Evolutionary conservation across 2,888 invertebrate genomes (phyloP), one percentile per base, ranked within the genome.

Genomic region (Drepanosiphum platanoidis): DNA sequence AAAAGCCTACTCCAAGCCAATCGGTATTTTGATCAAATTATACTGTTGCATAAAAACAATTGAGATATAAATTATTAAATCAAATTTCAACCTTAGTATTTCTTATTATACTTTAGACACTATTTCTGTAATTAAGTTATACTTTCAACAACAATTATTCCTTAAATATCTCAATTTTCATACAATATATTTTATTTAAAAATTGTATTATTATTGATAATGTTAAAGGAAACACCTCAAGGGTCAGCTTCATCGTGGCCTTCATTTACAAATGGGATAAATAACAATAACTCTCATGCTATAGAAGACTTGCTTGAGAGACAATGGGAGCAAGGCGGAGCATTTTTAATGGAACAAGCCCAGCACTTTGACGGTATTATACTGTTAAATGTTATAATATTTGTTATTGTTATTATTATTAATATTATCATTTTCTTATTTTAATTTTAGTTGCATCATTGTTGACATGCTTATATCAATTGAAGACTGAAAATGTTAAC

Each of bases 251-350:
- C 83, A 64, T 42, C 83, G 0, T 84, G 83, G 83, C 68, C 83
- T 52, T 84, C 83, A 30, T 11, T 77, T 30, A 7, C 84, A 36
- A 84, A 84, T 70, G 84, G 84, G 32, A 13, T 77, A 8, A 84
- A 68, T 52, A 72, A 64, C 66, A 88, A 87, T 86, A 91, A 92
- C 83, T 95, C 97, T 0, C 95, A 96, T 89, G 96, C 95, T 82
- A 91, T 99, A 88, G 98, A 98, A 89, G 97, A 98, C 90, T 91
- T 99, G 64, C 90, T 99, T 86, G 98, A 99, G 90, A 91, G 97
- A 68, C 98, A 98, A 89, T 99, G 98, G 98, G 97, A 98, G 89
- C 98, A 98, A 90, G 98, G 98, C 42, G 97, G 97, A 52, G 96
- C 97, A 90, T 98, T 98, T 90, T 92, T 99, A 22, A 97, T 98